Evolutionary conservation across 2,888 invertebrate species (phyloP).

Genomic region (Neocrepidodera transversa): DNA sequence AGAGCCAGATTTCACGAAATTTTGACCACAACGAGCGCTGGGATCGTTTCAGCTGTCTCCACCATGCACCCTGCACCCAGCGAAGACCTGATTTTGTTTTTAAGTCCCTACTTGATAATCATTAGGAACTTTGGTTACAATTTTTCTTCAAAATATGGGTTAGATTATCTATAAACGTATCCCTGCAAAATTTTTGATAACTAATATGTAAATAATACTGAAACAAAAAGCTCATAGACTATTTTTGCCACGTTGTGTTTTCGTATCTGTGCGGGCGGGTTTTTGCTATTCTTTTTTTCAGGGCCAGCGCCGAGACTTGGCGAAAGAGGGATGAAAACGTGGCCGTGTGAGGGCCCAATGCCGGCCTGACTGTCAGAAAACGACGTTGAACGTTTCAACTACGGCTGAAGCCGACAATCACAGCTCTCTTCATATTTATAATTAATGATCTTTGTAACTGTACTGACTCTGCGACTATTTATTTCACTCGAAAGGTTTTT

Average conservation of each 20-base stretch:
- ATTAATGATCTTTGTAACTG: slow-evolving; percentile 29
- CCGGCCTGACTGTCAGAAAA: not conserved
- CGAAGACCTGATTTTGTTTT: too few species aligned
- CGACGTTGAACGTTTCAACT: too few species aligned
- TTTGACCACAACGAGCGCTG: too few species aligned
- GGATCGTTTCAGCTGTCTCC: too few species aligned
- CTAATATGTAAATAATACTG: too few species aligned
- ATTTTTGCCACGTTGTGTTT: slow-evolving; percentile 7
- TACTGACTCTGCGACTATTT: slow-evolving; percentile 1
- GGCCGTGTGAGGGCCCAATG: slow-evolving; percentile 6
- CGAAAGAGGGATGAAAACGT: slow-evolving; percentile 13
- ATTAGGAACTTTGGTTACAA: too few species aligned
- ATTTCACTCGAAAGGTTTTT: not conserved
- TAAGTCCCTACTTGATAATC: too few species aligned
- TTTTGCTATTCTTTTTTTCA: slow-evolving; percentile 26
- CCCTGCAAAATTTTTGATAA: too few species aligned
- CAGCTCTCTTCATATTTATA: slow-evolving; percentile 33
- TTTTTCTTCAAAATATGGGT: too few species aligned
- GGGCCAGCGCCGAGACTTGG: slow-evolving; percentile 8
- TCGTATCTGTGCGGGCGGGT: slow-evolving; percentile 9
- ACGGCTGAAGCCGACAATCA: slow-evolving; percentile 32
- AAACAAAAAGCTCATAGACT: slow-evolving; percentile 2
- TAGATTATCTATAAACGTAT: too few species aligned
- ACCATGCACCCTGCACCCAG: too few species aligned
- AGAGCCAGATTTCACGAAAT: too few species aligned